Evolutionary conservation across 2,888 invertebrate genomes (phyloP).

Genomic region (Drosophila fungiperda): DNA sequence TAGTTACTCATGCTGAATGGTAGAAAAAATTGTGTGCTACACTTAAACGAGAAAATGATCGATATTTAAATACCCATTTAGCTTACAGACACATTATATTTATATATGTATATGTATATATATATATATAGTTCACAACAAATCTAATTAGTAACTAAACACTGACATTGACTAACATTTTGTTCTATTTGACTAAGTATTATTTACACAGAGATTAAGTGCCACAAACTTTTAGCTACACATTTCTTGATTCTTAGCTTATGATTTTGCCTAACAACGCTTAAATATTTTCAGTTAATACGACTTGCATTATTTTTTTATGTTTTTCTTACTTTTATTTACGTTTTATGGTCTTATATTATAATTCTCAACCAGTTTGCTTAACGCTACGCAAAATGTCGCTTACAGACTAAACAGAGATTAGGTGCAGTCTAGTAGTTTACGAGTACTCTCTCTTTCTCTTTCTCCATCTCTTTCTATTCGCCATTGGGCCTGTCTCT

Average conservation of each 20-base stretch:
- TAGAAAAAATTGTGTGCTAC: slow-evolving; percentile 68
- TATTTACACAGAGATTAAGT: slow-evolving; percentile 27
- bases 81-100: slow-evolving; percentile 35
- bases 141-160: slow-evolving; percentile 62
- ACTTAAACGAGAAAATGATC: slow-evolving; percentile 48
- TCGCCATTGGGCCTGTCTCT: not conserved
- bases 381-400: slow-evolving; percentile 36
- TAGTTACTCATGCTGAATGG: slow-evolving; percentile 42
- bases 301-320: slow-evolving; percentile 12
- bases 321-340: slow-evolving; percentile 9
- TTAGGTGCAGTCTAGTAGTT: slow-evolving; percentile 83
- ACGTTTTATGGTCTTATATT: not conserved
- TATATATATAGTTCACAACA: slow-evolving; percentile 67
- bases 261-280: slow-evolving; percentile 35
- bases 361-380: slow-evolving; percentile 27
- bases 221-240: slow-evolving; percentile 11
- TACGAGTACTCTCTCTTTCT: slow-evolving; percentile 31
- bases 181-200: slow-evolving; percentile 22
- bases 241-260: slow-evolving; percentile 13
- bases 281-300: slow-evolving; percentile 14
- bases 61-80: slow-evolving; percentile 24
- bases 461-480: not conserved
- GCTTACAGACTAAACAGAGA: slow-evolving; percentile 67
- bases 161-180: slow-evolving; percentile 64
- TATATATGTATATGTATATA: slow-evolving; percentile 34